A percentile compares a stretch with the other conserved stretches of the same genome.
phyloP scores from a whole-genome alignment of 2,888 invertebrate species.

The Drosophila pegasa region DNA sequence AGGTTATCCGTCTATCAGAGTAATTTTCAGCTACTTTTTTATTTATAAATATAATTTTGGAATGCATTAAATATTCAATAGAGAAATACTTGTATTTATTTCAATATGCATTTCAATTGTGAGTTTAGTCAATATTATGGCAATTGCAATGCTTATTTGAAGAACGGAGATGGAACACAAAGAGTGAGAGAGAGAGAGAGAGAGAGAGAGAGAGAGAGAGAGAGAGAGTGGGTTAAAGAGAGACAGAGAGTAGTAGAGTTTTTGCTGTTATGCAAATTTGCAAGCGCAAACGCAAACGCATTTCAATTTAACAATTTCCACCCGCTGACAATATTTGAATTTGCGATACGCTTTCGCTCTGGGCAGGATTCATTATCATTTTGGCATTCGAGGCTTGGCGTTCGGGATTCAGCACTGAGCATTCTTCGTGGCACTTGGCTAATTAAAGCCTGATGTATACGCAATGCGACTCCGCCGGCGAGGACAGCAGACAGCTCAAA shows the following conservation, averaged over 20 bases:
- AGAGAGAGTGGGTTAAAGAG: not conserved
- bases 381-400: not conserved
- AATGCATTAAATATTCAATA: constrained; percentile 24
- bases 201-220: not conserved
- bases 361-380: constrained; percentile 7
- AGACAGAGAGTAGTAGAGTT: not conserved
- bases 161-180: not conserved
- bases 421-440: constrained; percentile 34
- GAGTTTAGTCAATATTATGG: constrained; percentile 50
- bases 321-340: constrained; percentile 22
- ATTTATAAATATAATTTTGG: constrained; percentile 3
- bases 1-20: constrained; percentile 7
- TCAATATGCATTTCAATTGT: constrained; percentile 47
- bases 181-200: not conserved
- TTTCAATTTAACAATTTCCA: constrained; percentile 22
- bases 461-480: constrained; percentile 34
- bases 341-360: constrained; percentile 3
- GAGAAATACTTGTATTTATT: constrained; percentile 36
- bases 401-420: not conserved
- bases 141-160: constrained; percentile 24
- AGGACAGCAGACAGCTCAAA: constrained; percentile 19
- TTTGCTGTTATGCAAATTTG: constrained; percentile 21
- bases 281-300: constrained; percentile 6
- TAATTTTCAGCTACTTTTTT: constrained; percentile 36
- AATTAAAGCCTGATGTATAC: constrained; percentile 41